Base-by-base conservation (phyloP, 1,140 invertebrate species). In the Brachionus koreanus region DNA sequence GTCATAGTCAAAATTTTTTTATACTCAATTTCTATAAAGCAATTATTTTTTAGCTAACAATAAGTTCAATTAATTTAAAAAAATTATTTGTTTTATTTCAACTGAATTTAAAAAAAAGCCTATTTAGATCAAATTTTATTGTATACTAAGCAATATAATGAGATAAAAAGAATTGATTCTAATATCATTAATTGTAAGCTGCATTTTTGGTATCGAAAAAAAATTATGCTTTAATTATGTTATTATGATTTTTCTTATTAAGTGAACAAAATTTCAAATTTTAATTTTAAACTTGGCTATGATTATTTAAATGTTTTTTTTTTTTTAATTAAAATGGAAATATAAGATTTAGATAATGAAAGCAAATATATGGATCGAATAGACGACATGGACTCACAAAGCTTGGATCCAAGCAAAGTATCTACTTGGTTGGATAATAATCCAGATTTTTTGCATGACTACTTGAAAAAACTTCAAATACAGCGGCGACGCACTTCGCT, bases 361-460 rank as follows among this genome's bases (percentile, higher is more conserved):
- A 37, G 16, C 4, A 16, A 6, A 39, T 19, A 69, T 19, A 37
- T 69, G 37, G 37, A 39, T 12, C 16, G 5, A 16, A 39, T 19
- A 12, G 37, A 43, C 33, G 43, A 46, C 12, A 16, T 35, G 9
- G 39, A 74, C 19, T 10, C 25, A 10, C 10, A 19, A 25, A 46
- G 23, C 42, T 46, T 74, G 19, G 69, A 74, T 16, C 1, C 69
- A 16, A 46, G 12, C 10, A 10, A n/a, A 23, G 69, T 74, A 12
- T 74, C 69, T 7, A 9, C 25, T 83, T 98, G 95, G 95, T 91
- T 98, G 67, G 95, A 98, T 89, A 95, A 97, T 87, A 95, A 98
- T 89, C 94, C 94, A 82, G 94, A 95, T 87, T 98, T 97, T 88
- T 92, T 94, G 81, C 93, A 95, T 86, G 94, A 96, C 87, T 98